Conservation (phyloP, 2,888 invertebrate genomes). For the Altica lythri region DNA sequence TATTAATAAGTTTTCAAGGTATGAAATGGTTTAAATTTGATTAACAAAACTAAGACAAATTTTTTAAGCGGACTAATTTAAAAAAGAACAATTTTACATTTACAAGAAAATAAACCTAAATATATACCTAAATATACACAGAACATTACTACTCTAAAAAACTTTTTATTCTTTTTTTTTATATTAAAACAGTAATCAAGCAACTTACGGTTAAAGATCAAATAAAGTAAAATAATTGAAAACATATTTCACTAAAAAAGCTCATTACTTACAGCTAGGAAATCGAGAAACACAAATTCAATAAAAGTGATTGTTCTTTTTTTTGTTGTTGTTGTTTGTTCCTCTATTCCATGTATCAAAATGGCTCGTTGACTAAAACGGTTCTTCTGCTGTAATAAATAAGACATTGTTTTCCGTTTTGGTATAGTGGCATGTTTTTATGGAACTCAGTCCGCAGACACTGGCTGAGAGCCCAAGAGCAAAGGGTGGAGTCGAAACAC, state of each 20-base stretch:
- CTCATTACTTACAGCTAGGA: constrained; percentile 11
- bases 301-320: constrained; percentile 8
- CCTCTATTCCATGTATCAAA: constrained; percentile 22
- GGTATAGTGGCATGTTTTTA: constrained; percentile 31
- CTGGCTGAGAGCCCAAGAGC: constrained; percentile 21
- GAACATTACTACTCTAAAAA: too few species aligned
- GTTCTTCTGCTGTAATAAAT: constrained; percentile 31
- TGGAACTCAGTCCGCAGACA: constrained; percentile 23
- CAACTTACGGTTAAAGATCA: background rate
- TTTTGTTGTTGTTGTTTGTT: constrained; percentile 12
- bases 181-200: too few species aligned
- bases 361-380: constrained; percentile 21
- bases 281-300: constrained; percentile 18
- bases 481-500: constrained; percentile 27
- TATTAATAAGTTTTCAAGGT: too few species aligned
- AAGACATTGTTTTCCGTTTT: constrained; percentile 36
- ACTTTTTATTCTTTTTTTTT: too few species aligned
- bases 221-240: background rate
- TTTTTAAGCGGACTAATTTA: too few species aligned
- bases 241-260: constrained; percentile 11
- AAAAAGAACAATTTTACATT: too few species aligned
- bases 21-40: too few species aligned
- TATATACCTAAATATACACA: too few species aligned
- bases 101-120: too few species aligned
- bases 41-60: too few species aligned